A percentile compares a stretch with the other conserved stretches of the same genome.
Evolutionary conservation across 2,888 invertebrate species (phyloP).

Genomic region (Boloria selene): DNA sequence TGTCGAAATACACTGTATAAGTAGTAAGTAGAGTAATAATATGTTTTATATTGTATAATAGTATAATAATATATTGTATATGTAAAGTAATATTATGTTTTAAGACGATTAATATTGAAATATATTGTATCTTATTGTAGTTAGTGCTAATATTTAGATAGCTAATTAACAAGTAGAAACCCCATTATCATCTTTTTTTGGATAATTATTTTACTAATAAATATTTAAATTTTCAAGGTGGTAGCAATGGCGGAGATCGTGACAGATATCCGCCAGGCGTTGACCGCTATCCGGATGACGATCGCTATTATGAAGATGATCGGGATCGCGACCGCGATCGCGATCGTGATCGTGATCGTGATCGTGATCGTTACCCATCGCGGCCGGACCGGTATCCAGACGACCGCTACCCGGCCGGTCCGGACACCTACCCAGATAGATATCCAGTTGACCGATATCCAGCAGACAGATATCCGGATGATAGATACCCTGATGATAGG

Average conservation of each 20-base stretch:
- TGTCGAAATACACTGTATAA: neutral
- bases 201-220: conserved; percentile 6
- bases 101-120: too few relatives aligned
- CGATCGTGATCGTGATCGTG: conserved; percentile 14
- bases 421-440: conserved; percentile 69
- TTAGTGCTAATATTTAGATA: conserved; percentile 8
- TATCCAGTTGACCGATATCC: conserved; percentile 62
- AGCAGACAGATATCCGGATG: conserved; percentile 67
- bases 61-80: too few relatives aligned
- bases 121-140: conserved; percentile 11
- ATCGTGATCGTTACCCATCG: conserved; percentile 61
- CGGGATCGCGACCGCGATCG: conserved; percentile 42
- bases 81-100: neutral
- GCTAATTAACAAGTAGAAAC: neutral
- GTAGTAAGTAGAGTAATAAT: conserved; percentile 5
- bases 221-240: conserved; percentile 57
- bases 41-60: too few relatives aligned
- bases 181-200: too few relatives aligned
- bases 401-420: conserved; percentile 68
- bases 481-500: conserved; percentile 71
- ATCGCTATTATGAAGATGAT: conserved; percentile 79
- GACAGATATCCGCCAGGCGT: conserved; percentile 73
- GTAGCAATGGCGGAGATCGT: conserved; percentile 65
- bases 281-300: conserved; percentile 76
- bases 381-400: conserved; percentile 78